phyloP scores from a whole-genome alignment of 2,888 invertebrate species.

The Aphidoletes aphidimyza region DNA sequence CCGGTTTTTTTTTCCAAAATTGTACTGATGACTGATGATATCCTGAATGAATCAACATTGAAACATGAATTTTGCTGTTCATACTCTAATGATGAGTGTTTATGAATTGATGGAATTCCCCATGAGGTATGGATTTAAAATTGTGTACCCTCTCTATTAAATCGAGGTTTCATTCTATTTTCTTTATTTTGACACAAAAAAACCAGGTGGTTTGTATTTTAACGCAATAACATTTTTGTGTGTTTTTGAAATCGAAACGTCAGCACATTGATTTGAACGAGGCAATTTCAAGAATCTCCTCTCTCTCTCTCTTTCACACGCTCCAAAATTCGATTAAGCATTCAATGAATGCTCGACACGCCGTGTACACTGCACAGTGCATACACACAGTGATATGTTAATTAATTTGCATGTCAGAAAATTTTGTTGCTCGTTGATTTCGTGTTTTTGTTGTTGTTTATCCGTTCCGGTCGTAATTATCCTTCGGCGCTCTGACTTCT shows the following conservation, averaged over 20 bases:
- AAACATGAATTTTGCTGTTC: background rate
- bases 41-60: background rate
- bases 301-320: too few species aligned
- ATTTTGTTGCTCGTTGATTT: slow-evolving; percentile 4
- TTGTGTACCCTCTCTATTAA: too few species aligned
- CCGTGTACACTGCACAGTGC: too few species aligned
- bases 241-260: slow-evolving; percentile 8
- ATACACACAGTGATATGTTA: slow-evolving; percentile 39
- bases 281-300: too few species aligned
- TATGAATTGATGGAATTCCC: too few species aligned
- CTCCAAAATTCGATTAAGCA: slow-evolving; percentile 6
- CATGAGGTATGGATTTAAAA: too few species aligned
- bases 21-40: background rate
- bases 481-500: background rate
- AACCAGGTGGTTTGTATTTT: slow-evolving; percentile 4
- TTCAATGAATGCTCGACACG: background rate
- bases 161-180: too few species aligned
- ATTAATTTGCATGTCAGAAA: slow-evolving; percentile 45
- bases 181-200: background rate
- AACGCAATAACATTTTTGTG: background rate
- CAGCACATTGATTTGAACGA: too few species aligned
- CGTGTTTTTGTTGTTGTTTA: background rate
- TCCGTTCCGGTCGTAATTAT: background rate
- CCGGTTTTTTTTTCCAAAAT: background rate
- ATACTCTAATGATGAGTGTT: background rate